Evolutionary conservation across 92 coral and sea anemone species (phyloP), one percentile per base, ranked within the genome.

Genomic region (Palythoa heliodiscus): DNA sequence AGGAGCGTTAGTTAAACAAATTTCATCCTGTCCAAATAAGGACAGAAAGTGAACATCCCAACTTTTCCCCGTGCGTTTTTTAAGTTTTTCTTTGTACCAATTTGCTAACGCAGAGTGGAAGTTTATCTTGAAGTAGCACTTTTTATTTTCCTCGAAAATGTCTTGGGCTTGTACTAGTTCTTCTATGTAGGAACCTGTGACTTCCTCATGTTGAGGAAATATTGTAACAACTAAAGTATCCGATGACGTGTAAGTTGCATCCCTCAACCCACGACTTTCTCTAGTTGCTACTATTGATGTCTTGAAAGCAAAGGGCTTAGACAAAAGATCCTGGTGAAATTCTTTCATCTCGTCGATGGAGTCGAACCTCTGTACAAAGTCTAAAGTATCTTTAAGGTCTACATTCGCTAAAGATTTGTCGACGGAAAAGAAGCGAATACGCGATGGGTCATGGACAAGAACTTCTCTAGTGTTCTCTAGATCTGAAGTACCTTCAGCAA

Each of bases 91-190:
- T 54, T 76, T 54, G 81, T 76, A 76, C 81, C 81, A 76, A 9
- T 54, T 76, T 54, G 66, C 63, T 29, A 54, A 53, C 13, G 67
- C 68, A 54, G 81, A 25, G 37, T 76, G 68, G 50, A 76, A 76
- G 66, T 76, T 29, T 12, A 76, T 54, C 29, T 54, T 55, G 68
- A 76, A 55, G 67, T 76, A 55, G 7, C 81, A 76, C 81, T 76
- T 55, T 25, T 76, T 16, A 29, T 74, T 74, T 54, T 76, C 68
- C 6, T 53, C 68, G 25, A 52, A 76, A 54, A 76, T 38, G 11
- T 76, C 81, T 76, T 76, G 40, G 63, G 81, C 81, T 76, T 76
- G 67, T 52, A 76, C 23, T 1, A 76, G 47, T 58, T 76, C 81
- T 19, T 76, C 81, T 24, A 76, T 14, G 13, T 53, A 76, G 5